Conservation (phyloP, 2,113 vertebrate species). For the Azemiops feae region DNA sequence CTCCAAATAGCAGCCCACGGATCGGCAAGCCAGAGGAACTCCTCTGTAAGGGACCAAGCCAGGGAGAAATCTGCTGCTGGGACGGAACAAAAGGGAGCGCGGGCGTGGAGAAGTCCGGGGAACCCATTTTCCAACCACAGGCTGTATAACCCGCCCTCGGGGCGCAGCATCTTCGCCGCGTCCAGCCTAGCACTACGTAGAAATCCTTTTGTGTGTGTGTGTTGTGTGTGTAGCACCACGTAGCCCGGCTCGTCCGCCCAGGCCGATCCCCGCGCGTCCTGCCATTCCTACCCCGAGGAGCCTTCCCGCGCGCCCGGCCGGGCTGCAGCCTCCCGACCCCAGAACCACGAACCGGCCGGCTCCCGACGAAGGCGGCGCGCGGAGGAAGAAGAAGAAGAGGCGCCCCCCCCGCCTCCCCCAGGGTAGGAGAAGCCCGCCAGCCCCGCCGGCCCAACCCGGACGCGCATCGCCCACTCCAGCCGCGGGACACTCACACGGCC, state of each 20-base stretch:
- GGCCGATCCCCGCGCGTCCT: neutral
- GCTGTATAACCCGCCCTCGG: neutral
- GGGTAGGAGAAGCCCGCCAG: neutral
- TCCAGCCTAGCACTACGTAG: neutral
- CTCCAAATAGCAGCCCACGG: neutral
- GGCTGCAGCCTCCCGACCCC: neutral
- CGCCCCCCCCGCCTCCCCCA: neutral
- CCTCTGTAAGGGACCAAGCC: neutral
- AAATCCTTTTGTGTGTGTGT: neutral
- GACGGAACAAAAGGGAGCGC: too few relatives aligned
- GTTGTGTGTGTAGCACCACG: neutral
- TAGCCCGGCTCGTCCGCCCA: neutral
- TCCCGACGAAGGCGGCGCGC: neutral
- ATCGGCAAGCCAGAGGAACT: neutral
- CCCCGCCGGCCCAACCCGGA: slow-evolving; percentile 49
- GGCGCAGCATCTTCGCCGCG: neutral
- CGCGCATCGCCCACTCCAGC: slow-evolving; percentile 29
- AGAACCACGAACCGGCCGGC: neutral
- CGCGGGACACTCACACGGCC: neutral
- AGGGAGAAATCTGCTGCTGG: neutral
- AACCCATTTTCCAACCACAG: too few relatives aligned
- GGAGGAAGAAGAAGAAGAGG: neutral
- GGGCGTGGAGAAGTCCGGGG: neutral
- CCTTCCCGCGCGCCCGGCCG: neutral
- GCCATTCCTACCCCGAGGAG: neutral